Evolutionary conservation across 2,797 vertebrate species (phyloP).

Genomic region (Neosalanx taihuensis): DNA sequence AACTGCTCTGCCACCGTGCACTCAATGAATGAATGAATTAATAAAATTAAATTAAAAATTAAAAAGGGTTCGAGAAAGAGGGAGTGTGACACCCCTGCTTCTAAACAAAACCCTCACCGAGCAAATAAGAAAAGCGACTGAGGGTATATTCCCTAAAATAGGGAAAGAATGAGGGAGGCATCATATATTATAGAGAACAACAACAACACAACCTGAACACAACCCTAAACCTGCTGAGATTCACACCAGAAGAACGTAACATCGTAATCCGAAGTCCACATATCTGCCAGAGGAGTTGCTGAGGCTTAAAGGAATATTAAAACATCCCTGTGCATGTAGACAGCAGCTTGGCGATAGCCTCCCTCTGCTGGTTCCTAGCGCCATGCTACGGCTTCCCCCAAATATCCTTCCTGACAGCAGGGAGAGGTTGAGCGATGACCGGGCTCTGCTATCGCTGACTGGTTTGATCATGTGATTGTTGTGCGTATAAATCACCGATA

Average conservation of each 20-base stretch:
- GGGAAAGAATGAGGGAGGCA: neutral
- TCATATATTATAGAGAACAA: neutral
- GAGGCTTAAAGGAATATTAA: neutral
- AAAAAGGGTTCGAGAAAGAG: neutral
- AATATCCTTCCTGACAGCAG: neutral
- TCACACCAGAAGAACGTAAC: neutral
- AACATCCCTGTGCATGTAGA: neutral
- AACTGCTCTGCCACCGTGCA: too few species aligned
- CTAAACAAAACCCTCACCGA: constrained; percentile 7
- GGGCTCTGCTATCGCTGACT: neutral
- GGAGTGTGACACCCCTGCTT: neutral
- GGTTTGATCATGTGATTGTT: neutral
- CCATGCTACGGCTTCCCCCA: neutral
- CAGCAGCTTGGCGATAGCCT: neutral
- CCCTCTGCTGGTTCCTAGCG: neutral
- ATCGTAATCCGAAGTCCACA: neutral
- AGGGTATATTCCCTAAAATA: neutral
- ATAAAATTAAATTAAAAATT: neutral
- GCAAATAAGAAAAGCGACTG: neutral
- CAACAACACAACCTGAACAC: neutral
- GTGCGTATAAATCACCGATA: constrained; percentile 1
- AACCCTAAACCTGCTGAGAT: neutral
- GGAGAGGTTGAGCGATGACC: neutral
- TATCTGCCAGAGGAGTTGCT: constrained; percentile 3
- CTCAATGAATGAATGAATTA: too few species aligned